Conservation (phyloP, 2,797 vertebrate species). For the Cetoscarus ocellatus region DNA sequence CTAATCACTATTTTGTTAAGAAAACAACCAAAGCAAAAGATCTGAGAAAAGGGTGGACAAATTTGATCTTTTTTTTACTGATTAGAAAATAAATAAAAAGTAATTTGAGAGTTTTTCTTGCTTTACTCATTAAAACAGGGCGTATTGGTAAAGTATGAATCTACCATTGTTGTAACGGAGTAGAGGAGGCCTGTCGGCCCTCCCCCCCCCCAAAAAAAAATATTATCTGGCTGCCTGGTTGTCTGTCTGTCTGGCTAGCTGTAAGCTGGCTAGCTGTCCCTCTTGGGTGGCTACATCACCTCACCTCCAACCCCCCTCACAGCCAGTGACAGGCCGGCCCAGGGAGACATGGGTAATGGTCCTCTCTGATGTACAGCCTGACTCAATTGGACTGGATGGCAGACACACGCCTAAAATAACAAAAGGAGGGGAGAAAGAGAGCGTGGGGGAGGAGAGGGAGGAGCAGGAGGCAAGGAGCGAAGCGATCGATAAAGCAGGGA, state of each 20-base stretch:
- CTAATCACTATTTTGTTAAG: too few species aligned
- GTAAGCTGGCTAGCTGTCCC: conserved; percentile 67
- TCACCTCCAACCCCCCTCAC: conserved; percentile 64
- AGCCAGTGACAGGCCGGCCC: conserved; percentile 75
- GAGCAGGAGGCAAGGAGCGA: conserved; percentile 64
- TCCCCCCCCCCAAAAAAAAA: conserved; percentile 50
- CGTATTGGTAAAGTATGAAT: conserved; percentile 22
- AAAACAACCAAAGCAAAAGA: too few species aligned
- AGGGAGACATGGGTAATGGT: conserved; percentile 81
- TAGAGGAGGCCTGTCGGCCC: conserved; percentile 30
- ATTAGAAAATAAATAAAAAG: too few species aligned
- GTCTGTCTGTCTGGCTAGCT: conserved; percentile 48
- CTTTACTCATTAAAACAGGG: conserved; percentile 1
- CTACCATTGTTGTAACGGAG: conserved; percentile 35
- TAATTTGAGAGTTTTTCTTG: not conserved
- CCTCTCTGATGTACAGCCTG: conserved; percentile 82
- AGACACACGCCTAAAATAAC: conserved; percentile 85
- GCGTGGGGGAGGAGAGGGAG: conserved; percentile 52
- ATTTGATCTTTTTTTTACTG: too few species aligned
- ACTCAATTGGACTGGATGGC: conserved; percentile 83
- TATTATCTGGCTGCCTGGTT: conserved; percentile 19
- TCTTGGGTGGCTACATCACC: conserved; percentile 74
- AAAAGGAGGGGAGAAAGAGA: conserved; percentile 76
- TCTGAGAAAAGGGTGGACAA: too few species aligned
- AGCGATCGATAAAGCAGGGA: conserved; percentile 84